Evolutionary conservation across 2,113 vertebrate genomes (phyloP).

Genomic region (Porphyrio hochstetteri): DNA sequence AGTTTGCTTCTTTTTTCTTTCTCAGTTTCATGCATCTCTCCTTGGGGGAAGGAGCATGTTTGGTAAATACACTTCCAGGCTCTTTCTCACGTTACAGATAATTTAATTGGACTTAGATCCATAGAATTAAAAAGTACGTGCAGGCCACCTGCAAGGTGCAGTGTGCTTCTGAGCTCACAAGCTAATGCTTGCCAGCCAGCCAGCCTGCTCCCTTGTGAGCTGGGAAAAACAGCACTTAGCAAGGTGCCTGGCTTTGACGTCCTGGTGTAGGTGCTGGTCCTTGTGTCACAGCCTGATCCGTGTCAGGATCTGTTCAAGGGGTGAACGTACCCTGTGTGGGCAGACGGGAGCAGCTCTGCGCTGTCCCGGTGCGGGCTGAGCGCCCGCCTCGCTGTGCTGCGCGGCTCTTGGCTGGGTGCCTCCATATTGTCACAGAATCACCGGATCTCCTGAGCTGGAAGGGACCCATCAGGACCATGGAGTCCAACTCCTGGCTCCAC

Average conservation of each 20-base stretch:
- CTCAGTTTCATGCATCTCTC: neutral
- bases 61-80: neutral
- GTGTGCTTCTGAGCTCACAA: neutral
- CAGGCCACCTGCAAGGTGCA: neutral
- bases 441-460: too few relatives aligned
- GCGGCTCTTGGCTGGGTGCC: neutral
- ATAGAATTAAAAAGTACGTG: neutral
- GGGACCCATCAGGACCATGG: too few relatives aligned
- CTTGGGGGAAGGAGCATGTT: neutral
- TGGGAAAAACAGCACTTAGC: neutral
- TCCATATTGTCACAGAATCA: neutral
- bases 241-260: neutral
- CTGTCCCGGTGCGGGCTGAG: fast-evolving
- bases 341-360: neutral
- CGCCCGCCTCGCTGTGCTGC: fast-evolving
- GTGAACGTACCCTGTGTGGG: neutral
- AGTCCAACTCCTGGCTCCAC: too few relatives aligned
- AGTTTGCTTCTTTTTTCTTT: neutral
- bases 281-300: neutral
- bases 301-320: neutral
- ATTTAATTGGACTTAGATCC: neutral
- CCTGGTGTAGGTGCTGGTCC: neutral
- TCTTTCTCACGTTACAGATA: neutral
- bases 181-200: neutral
- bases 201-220: neutral